Evolutionary conservation across 2,113 vertebrate genomes (phyloP).

Genomic region (Alces alces): DNA sequence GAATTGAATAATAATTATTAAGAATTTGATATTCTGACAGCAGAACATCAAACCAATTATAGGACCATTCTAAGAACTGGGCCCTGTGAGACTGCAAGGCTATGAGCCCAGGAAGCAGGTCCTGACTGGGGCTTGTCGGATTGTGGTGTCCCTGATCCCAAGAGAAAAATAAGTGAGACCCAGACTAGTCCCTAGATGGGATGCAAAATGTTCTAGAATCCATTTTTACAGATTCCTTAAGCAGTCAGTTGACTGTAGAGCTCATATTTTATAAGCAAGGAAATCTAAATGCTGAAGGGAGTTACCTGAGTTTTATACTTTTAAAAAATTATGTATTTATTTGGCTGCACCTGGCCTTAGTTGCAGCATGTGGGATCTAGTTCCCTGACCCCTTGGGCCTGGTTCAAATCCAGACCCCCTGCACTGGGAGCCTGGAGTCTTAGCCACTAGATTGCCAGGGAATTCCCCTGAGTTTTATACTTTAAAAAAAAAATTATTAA

Average conservation of each 20-base stretch:
- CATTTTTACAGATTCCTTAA: not conserved
- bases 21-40: not conserved
- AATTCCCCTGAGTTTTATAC: not conserved
- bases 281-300: not conserved
- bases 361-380: not conserved
- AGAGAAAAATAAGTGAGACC: not conserved
- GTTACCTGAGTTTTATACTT: not conserved
- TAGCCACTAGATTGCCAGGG: not conserved
- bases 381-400: not conserved
- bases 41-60: not conserved
- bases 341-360: not conserved
- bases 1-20: not conserved
- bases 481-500: not conserved
- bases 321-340: not conserved
- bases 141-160: not conserved
- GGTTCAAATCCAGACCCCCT: not conserved
- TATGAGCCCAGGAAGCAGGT: not conserved
- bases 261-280: not conserved
- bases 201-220: not conserved
- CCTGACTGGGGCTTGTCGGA: not conserved
- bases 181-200: not conserved
- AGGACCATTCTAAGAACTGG: not conserved
- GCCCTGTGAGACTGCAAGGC: fast-evolving
- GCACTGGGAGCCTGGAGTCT: not conserved
- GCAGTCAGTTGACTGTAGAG: not conserved